These are phyloP conservation scores for Lateolabrax maculatus DNA, from an alignment of 2,797 vertebrate genomes.

Conservation along the genomic window DNA sequence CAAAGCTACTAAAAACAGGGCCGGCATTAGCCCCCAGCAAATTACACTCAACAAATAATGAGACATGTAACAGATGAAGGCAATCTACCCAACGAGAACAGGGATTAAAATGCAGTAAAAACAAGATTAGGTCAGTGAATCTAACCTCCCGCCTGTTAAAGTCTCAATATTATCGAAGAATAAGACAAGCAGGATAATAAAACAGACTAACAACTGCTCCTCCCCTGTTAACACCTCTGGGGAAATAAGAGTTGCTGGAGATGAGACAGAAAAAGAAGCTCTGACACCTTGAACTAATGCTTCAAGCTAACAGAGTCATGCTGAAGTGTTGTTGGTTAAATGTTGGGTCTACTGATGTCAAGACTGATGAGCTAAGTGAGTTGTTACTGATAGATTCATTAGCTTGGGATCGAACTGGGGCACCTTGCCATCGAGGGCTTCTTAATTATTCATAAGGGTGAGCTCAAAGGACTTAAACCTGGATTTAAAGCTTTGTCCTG, in stretches of 20 bases:
- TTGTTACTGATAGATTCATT: constrained; percentile 81
- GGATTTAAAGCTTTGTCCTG: constrained; percentile 70
- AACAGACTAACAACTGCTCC: constrained; percentile 5
- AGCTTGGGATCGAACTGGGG: constrained; percentile 72
- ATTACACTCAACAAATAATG: constrained; percentile 25
- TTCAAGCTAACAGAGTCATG: constrained; percentile 43
- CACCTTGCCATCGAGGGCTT: constrained; percentile 68
- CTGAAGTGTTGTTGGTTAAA: constrained; percentile 64
- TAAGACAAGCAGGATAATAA: constrained; percentile 20
- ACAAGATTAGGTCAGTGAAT: constrained; percentile 28
- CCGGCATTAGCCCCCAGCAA: neutral
- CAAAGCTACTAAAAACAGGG: neutral
- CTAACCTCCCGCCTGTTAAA: constrained; percentile 21
- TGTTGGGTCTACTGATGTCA: constrained; percentile 69
- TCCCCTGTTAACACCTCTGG: constrained; percentile 8
- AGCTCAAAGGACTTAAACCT: constrained; percentile 73
- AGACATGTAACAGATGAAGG: constrained; percentile 1
- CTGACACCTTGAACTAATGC: constrained; percentile 40
- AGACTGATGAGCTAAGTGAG: constrained; percentile 75
- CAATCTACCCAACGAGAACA: constrained; percentile 34
- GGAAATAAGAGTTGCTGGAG: constrained; percentile 46
- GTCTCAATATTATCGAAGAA: constrained; percentile 19
- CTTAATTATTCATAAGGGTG: constrained; percentile 80
- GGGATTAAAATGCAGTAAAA: constrained; percentile 41
- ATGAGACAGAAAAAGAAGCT: constrained; percentile 27